Base-by-base conservation (phyloP, 1,140 invertebrate genomes). In the Bombus picipes region DNA sequence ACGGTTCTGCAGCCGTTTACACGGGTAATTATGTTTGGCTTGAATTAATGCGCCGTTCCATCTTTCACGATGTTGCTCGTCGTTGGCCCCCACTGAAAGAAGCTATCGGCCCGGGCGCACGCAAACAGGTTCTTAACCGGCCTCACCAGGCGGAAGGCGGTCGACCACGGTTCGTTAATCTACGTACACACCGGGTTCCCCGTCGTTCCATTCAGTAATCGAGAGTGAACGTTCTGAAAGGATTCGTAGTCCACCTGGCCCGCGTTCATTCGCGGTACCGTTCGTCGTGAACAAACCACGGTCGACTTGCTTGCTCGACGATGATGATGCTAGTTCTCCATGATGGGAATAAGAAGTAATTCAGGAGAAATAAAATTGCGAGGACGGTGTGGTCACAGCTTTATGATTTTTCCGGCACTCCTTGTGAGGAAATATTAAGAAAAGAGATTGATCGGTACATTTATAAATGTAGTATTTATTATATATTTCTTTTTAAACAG, bases 51-150 rank as follows among this genome's bases (percentile, higher is more conserved):
- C 71, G 59, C 34, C 77, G 25, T 57, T 5, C 62, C n/a, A 10
- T 32, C 57, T 65, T 65, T 66, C 65, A 41, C 71, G 8, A 15
- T n/a, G 37, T 25, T 32, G 34, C 1, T 9, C 73, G 57, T 47
- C 62, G 47, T 74, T 43, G 72, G 22, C 43, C 59, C 47, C n/a
- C 25, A 37, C n/a, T 32, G 59, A 89, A 89, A 89, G 85, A 87
- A 87, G 72, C 66, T 81, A 89, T 89, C 75, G 87, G 87, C 41
- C 57, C 83, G 41, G 39, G 88, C 70, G 71, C 81, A 83, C 72
- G 88, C 85, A 89, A 89, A 89, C 88, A 84, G 68, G 85, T 89
- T 89, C 88, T 89, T 89, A 89, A 87, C 71, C 85, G 80, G 83
- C 62, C 73, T 70, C 73, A 18, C 81, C 59, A 89, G 70, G 76